A percentile compares a stretch with the other conserved stretches of the same genome.
phyloP scores from a whole-genome alignment of 2,797 vertebrate species.

The Protonibea diacanthus region DNA sequence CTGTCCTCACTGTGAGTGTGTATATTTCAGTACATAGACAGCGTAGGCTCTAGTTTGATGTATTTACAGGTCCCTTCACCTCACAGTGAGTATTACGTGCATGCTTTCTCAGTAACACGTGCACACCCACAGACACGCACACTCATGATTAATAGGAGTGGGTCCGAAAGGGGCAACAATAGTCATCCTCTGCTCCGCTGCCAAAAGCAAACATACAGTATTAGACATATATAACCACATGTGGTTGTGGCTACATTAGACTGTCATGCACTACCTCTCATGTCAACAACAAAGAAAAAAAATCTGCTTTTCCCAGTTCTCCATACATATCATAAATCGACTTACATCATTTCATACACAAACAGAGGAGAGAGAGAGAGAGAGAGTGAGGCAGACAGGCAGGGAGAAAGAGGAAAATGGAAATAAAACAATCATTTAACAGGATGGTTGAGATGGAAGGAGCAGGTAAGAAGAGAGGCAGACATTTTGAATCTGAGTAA shows the following conservation, averaged over 20 bases:
- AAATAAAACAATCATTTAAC: slow-evolving; percentile 17
- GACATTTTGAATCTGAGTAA: slow-evolving; percentile 38
- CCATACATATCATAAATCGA: slow-evolving; percentile 35
- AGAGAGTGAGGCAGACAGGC: slow-evolving; percentile 1
- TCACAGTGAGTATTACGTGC: slow-evolving; percentile 34
- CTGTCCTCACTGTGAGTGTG: slow-evolving; percentile 30
- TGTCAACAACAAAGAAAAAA: slow-evolving; percentile 54
- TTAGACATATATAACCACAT: slow-evolving; percentile 59
- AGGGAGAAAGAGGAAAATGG: not conserved
- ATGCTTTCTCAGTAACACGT: slow-evolving; percentile 48
- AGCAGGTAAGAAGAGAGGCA: slow-evolving; percentile 22
- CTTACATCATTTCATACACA: slow-evolving; percentile 35
- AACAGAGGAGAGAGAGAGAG: slow-evolving; percentile 13
- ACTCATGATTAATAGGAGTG: slow-evolving; percentile 69
- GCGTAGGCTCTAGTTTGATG: slow-evolving; percentile 45
- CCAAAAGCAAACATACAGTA: slow-evolving; percentile 66
- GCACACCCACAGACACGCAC: slow-evolving; percentile 45
- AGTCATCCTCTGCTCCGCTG: slow-evolving; percentile 66
- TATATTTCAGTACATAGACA: slow-evolving; percentile 47
- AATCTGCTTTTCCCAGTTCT: slow-evolving; percentile 20
- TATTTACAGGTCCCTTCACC: slow-evolving; percentile 42
- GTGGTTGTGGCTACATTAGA: slow-evolving; percentile 57
- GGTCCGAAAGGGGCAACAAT: slow-evolving; percentile 65
- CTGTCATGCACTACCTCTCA: slow-evolving; percentile 56
- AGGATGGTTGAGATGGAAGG: slow-evolving; percentile 2